Evolutionary conservation across 2,888 invertebrate species (phyloP), one percentile per base, ranked within the genome.

Genomic region (Chalcosyrphus nemorum): DNA sequence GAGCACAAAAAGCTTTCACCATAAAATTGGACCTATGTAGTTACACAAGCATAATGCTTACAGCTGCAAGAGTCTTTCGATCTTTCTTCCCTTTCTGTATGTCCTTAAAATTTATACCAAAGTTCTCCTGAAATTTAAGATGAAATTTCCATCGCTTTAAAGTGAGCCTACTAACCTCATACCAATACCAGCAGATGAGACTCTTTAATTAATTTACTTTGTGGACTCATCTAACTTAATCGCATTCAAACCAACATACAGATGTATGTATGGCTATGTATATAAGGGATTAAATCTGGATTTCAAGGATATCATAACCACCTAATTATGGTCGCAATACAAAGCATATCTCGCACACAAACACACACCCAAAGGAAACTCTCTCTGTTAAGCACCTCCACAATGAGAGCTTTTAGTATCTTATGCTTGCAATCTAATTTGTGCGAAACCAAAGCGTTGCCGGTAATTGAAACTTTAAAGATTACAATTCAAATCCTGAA

Each of bases 381-480:
- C 6, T n/a, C 7, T 13, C 19, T n/a, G 24, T 1, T 29, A 29
- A 17, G 15, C 7, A 13, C 27, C n/a, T 54, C 17, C n/a, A n/a
- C n/a, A n/a, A n/a, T n/a, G n/a, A 32, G 11, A 29, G 54, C 27
- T 24, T 24, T 38, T 15, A 11, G 50, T 50, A 47, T 61, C 47
- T 52, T n/a, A 13, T 27, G 21, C 47, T 4, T 2, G 32, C 45
- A 54, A 47, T 47, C 43, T 54, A 56, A 65, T 47, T 56, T 24
- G 32, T 65, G 32, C 19, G 24, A 13, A 43, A 17, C 35, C 19
- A 61, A 47, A 9, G n/a, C n/a, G n/a, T n/a, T 50, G 35, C 17
- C 13, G 35, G 80, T 75, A 81, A 75, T 81, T 66, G 68, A 75
- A 81, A 81, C 81, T 75, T 75, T 56, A 54, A 70, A 27, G 76